These are phyloP conservation scores for Diogma glabrata DNA, from an alignment of 2,888 invertebrate species.

Conservation along the genomic window DNA sequence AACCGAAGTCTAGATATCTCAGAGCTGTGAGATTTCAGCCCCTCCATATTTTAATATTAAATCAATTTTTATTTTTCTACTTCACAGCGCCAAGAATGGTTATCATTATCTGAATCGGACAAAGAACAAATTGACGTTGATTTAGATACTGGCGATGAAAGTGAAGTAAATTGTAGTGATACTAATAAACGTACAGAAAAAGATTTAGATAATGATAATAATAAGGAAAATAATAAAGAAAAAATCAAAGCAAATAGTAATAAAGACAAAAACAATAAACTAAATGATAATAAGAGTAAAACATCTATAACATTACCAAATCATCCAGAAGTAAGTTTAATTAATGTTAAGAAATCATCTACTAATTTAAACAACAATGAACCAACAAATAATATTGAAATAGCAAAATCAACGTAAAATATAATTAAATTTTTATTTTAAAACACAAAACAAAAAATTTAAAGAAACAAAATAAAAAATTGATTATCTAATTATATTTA, in stretches of 20 bases:
- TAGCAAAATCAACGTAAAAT: slow-evolving; percentile 2
- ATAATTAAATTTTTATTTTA: no score
- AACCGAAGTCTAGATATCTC: no score
- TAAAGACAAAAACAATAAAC: background rate
- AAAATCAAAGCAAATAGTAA: background rate
- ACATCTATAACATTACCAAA: slow-evolving; percentile 2
- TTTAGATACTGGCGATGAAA: background rate
- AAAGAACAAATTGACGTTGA: slow-evolving; percentile 7
- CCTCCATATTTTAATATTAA: background rate
- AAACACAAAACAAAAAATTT: no score
- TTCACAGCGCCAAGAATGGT: slow-evolving; percentile 5
- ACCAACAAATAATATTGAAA: slow-evolving; percentile 5
- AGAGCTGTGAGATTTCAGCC: no score
- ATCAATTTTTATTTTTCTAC: background rate
- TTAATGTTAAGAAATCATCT: slow-evolving; percentile 9
- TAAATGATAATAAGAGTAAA: background rate
- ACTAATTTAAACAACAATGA: no score
- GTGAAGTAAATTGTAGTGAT: no score
- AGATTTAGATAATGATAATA: slow-evolving; percentile 3
- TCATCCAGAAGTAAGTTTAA: slow-evolving; percentile 10
- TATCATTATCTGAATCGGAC: background rate
- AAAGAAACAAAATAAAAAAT: no score
- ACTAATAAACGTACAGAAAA: no score
- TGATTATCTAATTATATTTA: no score
- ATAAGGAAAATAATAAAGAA: slow-evolving; percentile 9